Evolutionary conservation across 2,113 vertebrate species (phyloP), one percentile per base, ranked within the genome.

Genomic region (Axis porcinus): DNA sequence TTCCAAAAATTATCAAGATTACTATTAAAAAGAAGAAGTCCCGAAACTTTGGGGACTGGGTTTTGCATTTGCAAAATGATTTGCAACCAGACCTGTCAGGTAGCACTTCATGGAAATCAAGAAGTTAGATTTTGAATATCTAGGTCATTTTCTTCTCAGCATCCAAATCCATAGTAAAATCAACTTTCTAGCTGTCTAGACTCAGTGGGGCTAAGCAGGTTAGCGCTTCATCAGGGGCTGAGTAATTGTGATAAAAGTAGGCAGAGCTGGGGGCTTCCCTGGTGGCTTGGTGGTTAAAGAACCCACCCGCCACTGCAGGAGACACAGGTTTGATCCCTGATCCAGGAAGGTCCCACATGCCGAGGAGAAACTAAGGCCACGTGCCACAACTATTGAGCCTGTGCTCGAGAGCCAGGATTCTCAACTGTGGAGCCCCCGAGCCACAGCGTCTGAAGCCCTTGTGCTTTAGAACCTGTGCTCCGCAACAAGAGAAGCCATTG

Each of bases 141-240:
- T 70, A 74, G 43, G 93, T 95, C 95, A 40, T 96, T 83, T 54
- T 52, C 9, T 15, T 30, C 28, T 19, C 21, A 58, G 82, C 60
- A 95, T 86, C 97, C 97, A 97, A 97, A 98, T 97, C 28, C 47
- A n/a, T 93, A 98, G 96, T 95, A 96, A 98, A 98, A 98, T 97
- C 57, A 91, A 36, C 52, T 95, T 89, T 58, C 78, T 97, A 96
- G 62, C 95, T 93, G 89, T 96, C 94, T 86, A 36, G 33, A 50
- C 36, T 40, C 30, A 16, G 43, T 85, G 6, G 21, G 21, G 7
- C 76, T 55, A 74, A 83, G 33, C 70, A 92, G 27, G 91, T 58
- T 23, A 95, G 30, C 4, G n/a, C 36, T 78, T 36, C 50, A 28
- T 1, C 16, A 54, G 83, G 10, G 30, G 17, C 88, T 93, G 40